Evolutionary conservation across 2,797 vertebrate genomes (phyloP).

Genomic region (Micrastur ruficollis): DNA sequence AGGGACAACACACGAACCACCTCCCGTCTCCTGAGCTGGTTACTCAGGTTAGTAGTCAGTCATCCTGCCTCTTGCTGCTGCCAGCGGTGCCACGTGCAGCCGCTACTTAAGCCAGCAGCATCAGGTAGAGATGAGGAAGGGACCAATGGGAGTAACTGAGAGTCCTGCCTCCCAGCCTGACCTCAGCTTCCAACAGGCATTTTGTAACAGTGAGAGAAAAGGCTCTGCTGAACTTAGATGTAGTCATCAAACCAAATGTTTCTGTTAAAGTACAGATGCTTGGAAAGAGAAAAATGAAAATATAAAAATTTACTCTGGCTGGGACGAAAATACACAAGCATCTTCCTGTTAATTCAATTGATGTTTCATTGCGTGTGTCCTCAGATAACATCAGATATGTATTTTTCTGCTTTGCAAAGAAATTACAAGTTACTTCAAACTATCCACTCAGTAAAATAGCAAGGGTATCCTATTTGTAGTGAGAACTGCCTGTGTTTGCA

Average conservation of each 20-base stretch:
- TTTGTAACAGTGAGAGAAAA: not conserved
- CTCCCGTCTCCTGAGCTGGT: not conserved
- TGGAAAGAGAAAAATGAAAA: conserved; percentile 17
- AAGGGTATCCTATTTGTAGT: not conserved
- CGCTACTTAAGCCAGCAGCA: not conserved
- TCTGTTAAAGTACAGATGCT: conserved; percentile 12
- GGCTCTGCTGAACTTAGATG: not conserved
- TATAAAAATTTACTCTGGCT: not conserved
- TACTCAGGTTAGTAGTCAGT: not conserved
- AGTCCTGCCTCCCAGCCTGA: not conserved
- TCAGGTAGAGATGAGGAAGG: not conserved
- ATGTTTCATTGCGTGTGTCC: not conserved
- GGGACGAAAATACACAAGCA: not conserved
- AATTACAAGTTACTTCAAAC: not conserved
- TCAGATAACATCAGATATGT: not conserved
- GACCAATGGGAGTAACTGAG: not conserved
- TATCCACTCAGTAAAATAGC: not conserved
- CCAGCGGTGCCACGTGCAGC: not conserved
- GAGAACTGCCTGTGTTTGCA: not conserved
- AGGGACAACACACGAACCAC: not conserved
- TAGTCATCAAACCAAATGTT: conserved; percentile 21
- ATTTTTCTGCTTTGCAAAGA: not conserved
- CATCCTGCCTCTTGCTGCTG: not conserved
- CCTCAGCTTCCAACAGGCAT: not conserved
- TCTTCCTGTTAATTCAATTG: not conserved